Evolutionary conservation across 2,888 invertebrate genomes (phyloP), one percentile per base, ranked within the genome.

Genomic region (Salpingus planirostris): DNA sequence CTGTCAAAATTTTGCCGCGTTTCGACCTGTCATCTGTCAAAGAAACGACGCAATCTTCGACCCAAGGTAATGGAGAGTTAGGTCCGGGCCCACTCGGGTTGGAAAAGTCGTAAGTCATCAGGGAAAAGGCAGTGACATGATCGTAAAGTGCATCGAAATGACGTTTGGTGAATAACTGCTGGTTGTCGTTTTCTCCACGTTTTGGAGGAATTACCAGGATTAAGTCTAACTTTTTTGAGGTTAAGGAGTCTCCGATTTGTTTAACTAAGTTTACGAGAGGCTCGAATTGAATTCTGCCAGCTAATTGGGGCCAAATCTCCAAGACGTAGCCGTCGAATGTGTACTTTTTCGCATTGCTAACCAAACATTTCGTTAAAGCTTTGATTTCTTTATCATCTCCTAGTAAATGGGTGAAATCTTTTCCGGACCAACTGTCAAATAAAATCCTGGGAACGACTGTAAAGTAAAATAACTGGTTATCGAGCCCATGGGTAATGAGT

Each of bases 81-180:
- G 93, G 89, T 23, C 92, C 88, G 50, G 88, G 88, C 50, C 81
- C 74, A 57, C 84, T 80, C 7, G 81, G 71, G 59, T 67, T 84
- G 2, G 92, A 92, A 63, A 78, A 95, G 61, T 96, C 95, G 57
- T 96, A 96, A 0, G 93, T 93, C 93, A 95, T 95, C n/a, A 96
- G 70, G 15, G 92, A 92, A 56, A 95, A 90, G 13, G 79, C 86
- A 51, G 82, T 80, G 0, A 95, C 76, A 59, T 80, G 70, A 3
- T 81, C 76, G 40, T 80, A 78, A 28, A 95, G 70, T 26, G 74
- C 72, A 51, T 86, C 77, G 60, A 90, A 88, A 45, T 91, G 80
- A 43, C 80, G 70, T 32, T 75, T 67, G 15, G 72, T 72, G 62
- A 92, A 88, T 47, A 82, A 71, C n/a, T n/a, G n/a, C n/a, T n/a